Base-by-base conservation (phyloP, 2,797 vertebrate species). In the Pempheris klunzingeri region DNA sequence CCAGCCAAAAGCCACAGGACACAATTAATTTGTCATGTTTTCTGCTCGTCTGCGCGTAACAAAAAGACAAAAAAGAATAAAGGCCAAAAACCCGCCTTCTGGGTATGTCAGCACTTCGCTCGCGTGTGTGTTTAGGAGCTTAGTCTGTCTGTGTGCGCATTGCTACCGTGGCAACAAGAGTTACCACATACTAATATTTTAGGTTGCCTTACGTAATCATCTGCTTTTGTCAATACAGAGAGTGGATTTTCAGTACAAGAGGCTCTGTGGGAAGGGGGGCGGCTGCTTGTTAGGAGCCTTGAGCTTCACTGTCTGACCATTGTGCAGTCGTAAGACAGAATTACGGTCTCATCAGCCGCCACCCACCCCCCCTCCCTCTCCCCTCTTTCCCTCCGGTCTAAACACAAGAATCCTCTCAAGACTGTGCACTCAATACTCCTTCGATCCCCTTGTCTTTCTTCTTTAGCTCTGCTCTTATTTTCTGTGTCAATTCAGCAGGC, bases 111-210 rank as follows among this genome's bases (percentile, higher is more conserved):
- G 87, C 84, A 71, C 77, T 82, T 86, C 50, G 65, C 63, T 44
- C 28, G 0, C 80, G 68, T 82, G 61, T 58, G 32, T 66, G 59
- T 67, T 32, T 64, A 6, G 43, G 44, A 65, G 67, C 65, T 46
- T 63, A 22, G 38, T 53, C 53, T 54, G 53, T 72, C 38, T 46
- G 46, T 78, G 53, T 84, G 81, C 2, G 63, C 73, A 81, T 82
- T 68, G 89, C 89, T 92, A 88, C 82, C 85, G 46, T 88, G 87
- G 88, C 80, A 90, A 91, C 90, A 15, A 73, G 71, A 74, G 44
- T 70, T 77, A 73, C 70, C 66, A 78, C 72, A 63, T 71, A 81
- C 72, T 84, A 76, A 89, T 88, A 82, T 85, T 85, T 84, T 80
- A 78, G 84, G 39, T 84, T 49, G 64, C 58, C 63, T 90, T 89